Evolutionary conservation across 2,888 invertebrate species (phyloP).

Genomic region (Cephus nigrinus): DNA sequence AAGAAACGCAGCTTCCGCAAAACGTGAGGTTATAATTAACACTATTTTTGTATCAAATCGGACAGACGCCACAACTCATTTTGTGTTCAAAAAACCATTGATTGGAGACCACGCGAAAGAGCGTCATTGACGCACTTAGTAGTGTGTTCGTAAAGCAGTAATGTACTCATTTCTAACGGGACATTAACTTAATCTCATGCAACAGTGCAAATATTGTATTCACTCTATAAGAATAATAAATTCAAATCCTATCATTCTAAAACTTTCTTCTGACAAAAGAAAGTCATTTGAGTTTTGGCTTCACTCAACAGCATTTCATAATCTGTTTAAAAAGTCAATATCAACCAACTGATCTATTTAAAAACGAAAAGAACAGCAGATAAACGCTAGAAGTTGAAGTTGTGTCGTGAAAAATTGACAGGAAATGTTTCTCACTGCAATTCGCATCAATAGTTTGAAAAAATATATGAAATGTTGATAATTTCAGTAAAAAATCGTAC

Average conservation of each 20-base stretch:
- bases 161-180: not conserved
- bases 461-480: slow-evolving; percentile 2
- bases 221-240: not conserved
- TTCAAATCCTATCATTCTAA: not conserved
- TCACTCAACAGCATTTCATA: not conserved
- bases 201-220: not conserved
- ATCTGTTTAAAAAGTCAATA: not conserved
- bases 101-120: slow-evolving; percentile 42
- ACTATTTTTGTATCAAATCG: slow-evolving; percentile 43
- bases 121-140: slow-evolving; percentile 11
- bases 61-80: slow-evolving; percentile 36
- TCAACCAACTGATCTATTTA: not conserved
- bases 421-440: not conserved
- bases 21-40: slow-evolving; percentile 49
- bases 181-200: not conserved
- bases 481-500: not conserved
- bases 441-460: not conserved
- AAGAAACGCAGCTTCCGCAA: not conserved
- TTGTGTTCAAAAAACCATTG: slow-evolving; percentile 39
- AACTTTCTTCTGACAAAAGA: not conserved
- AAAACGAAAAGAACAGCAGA: not conserved
- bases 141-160: not conserved
- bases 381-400: not conserved
- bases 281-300: not conserved
- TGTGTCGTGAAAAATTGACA: not conserved